Base-by-base conservation (phyloP, 2,888 invertebrate species). In the Agrochola litura region DNA sequence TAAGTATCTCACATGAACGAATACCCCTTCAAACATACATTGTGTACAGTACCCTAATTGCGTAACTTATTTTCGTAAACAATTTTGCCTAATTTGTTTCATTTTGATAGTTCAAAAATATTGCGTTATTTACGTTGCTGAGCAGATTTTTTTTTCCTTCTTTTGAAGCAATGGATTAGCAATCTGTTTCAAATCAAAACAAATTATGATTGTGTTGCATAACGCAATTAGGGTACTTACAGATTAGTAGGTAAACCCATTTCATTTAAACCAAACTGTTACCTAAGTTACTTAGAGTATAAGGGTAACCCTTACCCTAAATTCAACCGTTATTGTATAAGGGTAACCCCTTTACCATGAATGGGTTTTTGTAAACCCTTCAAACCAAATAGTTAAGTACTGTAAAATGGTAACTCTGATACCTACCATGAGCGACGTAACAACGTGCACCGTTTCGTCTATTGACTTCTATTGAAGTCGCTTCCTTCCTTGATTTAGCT, bases 231-330 rank as follows among this genome's bases (percentile, higher is more conserved):
- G n/a, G n/a, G n/a, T n/a, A n/a, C n/a, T n/a, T 69, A 69, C 19
- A 5, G 16, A 6, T 43, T 30, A 72, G 30, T 43, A 56, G 25
- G 19, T 14, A 25, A 41, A n/a, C 41, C 25, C 41, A 10, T 70
- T 41, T 12, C 25, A 10, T 70, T 37, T 10, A 25, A 69, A 37
- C 19, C n/a, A 72, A 69, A 19, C 12, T 12, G 69, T 69, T 69
- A 49, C 8, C 4, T 30, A 54, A 37, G 2, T 3, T 46, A 46
- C 46, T 12, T 41, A 6, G 5, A 19, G 3, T 43, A n/a, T 67
- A 70, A 12, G 41, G 73, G 71, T 73, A 69, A 16, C 30, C 43
- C 10, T 69, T 22, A 10, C 41, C 22, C 16, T 5, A 46, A 56
- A 71, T 9, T 2, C 9, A 41, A 37, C n/a, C 49, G 49, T 58